These are phyloP conservation scores for Poecilia wingei DNA, from an alignment of 2,797 vertebrate species.

Conservation along the genomic window DNA sequence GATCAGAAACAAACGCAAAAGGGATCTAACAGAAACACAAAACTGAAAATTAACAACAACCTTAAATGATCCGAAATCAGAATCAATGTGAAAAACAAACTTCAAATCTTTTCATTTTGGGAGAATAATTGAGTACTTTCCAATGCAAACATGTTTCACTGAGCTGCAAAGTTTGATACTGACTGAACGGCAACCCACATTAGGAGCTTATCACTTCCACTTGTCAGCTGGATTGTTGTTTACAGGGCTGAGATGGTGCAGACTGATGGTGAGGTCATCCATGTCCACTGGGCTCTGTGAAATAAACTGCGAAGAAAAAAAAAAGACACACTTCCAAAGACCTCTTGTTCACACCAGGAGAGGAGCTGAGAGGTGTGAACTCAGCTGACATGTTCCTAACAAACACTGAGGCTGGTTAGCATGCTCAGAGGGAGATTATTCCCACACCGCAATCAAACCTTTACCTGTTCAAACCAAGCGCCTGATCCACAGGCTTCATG, in stretches of 20 bases:
- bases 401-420: not conserved
- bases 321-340: conserved; percentile 16
- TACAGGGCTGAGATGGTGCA: conserved; percentile 20
- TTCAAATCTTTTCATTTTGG: not conserved
- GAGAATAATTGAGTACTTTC: not conserved
- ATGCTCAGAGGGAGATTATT: not conserved
- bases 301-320: conserved; percentile 4
- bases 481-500: conserved; percentile 25
- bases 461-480: not conserved
- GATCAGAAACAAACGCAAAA: not conserved
- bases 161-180: conserved; percentile 6
- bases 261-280: conserved; percentile 31
- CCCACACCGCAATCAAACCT: not conserved
- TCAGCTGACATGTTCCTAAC: conserved; percentile 1
- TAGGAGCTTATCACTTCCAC: conserved; percentile 21
- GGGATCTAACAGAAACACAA: not conserved
- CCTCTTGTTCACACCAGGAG: conserved; percentile 15
- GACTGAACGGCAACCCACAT: conserved; percentile 18
- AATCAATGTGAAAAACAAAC: not conserved
- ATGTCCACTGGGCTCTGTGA: conserved; percentile 12
- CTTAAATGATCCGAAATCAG: not conserved
- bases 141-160: not conserved
- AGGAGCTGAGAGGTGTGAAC: conserved; percentile 38
- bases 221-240: conserved; percentile 30
- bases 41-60: not conserved